These are phyloP conservation scores for Caenorhabditis japonica DNA, from an alignment of 2,888 invertebrate species.

Conservation along the genomic window DNA sequence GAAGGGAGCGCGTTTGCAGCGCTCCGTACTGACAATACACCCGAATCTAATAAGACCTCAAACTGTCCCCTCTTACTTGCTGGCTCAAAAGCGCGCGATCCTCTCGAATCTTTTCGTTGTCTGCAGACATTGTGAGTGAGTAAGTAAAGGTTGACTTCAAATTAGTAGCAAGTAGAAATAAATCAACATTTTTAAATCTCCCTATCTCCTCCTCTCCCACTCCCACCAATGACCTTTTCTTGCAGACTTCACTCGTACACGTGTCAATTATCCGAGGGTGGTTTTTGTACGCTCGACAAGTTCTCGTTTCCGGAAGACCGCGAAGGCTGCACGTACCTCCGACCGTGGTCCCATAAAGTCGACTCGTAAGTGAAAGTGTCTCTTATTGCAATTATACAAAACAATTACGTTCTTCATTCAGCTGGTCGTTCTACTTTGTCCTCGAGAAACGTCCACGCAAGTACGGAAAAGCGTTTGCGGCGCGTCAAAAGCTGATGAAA, in stretches of 20 bases:
- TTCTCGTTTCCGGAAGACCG: slow-evolving; percentile 48
- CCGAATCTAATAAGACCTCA: no score
- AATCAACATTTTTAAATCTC: background rate
- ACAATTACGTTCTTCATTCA: slow-evolving; percentile 22
- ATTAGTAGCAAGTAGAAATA: slow-evolving; percentile 8
- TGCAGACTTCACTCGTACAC: slow-evolving; percentile 65
- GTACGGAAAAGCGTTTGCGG: slow-evolving; percentile 39
- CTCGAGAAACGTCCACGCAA: slow-evolving; percentile 59
- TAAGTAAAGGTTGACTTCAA: background rate
- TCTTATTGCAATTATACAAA: background rate
- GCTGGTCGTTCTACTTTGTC: slow-evolving; percentile 64
- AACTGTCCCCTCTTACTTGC: slow-evolving; percentile 29
- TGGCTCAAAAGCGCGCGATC: slow-evolving; percentile 37
- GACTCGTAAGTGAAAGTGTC: slow-evolving; percentile 43
- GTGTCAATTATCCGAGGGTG: slow-evolving; percentile 57
- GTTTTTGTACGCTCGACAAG: slow-evolving; percentile 63
- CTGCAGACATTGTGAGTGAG: slow-evolving; percentile 7
- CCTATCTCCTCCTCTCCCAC: no score
- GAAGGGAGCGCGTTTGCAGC: no score
- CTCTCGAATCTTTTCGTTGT: slow-evolving; percentile 16
- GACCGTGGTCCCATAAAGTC: slow-evolving; percentile 54
- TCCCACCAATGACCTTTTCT: background rate
- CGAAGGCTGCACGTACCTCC: slow-evolving; percentile 57
- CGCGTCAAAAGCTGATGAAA: slow-evolving; percentile 15
- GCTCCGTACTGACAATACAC: no score